These are phyloP conservation scores for Alectura lathami DNA, from an alignment of 2,113 vertebrate species.

Conservation along the genomic window DNA sequence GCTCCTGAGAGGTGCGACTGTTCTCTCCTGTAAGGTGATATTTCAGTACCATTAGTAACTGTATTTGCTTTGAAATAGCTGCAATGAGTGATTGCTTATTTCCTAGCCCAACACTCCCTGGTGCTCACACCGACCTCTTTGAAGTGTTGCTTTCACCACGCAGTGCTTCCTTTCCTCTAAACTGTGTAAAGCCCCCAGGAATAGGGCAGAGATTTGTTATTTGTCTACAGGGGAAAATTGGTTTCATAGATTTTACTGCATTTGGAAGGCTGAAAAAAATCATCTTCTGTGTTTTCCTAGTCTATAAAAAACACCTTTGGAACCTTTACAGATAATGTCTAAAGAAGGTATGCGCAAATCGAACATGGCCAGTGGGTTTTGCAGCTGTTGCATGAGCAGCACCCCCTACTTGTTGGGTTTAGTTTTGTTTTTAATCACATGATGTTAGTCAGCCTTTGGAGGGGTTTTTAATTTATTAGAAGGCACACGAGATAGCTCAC, in stretches of 20 bases:
- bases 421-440: neutral
- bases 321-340: neutral
- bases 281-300: neutral
- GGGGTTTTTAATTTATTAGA: neutral
- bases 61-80: neutral
- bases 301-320: neutral
- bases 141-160: neutral
- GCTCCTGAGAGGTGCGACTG: neutral
- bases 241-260: neutral
- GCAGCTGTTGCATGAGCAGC: neutral
- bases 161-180: neutral
- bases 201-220: neutral
- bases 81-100: neutral
- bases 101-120: neutral
- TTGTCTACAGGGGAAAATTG: neutral
- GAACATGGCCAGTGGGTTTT: neutral
- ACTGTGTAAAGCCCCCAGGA: neutral
- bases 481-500: neutral
- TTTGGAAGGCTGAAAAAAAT: neutral
- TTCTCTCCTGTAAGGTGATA: neutral
- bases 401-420: neutral
- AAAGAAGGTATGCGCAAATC: neutral
- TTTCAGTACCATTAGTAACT: neutral
- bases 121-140: neutral
- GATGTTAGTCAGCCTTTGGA: neutral